Evolutionary conservation across 2,113 vertebrate species (phyloP), one percentile per base, ranked within the genome.

Genomic region (Lagenorhynchus albirostris): DNA sequence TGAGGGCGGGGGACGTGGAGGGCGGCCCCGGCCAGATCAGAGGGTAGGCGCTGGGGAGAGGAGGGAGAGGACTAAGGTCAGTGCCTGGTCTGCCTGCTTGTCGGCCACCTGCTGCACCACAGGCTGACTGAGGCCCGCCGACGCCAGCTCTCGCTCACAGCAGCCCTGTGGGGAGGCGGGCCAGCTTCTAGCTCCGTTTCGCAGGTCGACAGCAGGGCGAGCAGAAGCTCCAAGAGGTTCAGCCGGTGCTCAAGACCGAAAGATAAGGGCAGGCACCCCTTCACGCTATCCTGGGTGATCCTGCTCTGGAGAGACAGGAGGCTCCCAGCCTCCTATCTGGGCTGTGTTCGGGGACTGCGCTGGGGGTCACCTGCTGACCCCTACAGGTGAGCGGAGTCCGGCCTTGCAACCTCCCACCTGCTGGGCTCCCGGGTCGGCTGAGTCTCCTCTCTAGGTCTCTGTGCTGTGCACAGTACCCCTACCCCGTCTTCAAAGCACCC

Each of bases 131-230:
- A 81, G 58, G 44, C 58, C 38, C 38, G 11, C 31, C 12, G 0
- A 5, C 2, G 20, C 25, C 0, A 5, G 44, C 26, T 25, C 10
- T 25, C 25, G 1, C 55, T 94, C 31, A 62, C 1, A 20, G 8
- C 23, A 41, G 29, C 26, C 60, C 17, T 11, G 2, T 0, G 5
- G 15, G 12, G 13, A 53, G 60, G 50, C 17, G 36, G 55, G 47
- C 31, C 6, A 38, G 31, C 55, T 5, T 41, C 50, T 0, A 15
- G n/a, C 25, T 55, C 41, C 58, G 0, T 0, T 44, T 60, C 31
- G 5, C 21, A 36, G 38, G 25, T 70, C 2, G 10, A 47, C 15
- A 4, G 44, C 50, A 31, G 15, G 21, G 8, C 4, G 21, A 3
- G 44, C 33, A 41, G 80, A 53, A 63, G 20, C n/a, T 55, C 89